phyloP scores from a whole-genome alignment of 2,113 vertebrate genomes.

The Salvelinus sp. region DNA sequence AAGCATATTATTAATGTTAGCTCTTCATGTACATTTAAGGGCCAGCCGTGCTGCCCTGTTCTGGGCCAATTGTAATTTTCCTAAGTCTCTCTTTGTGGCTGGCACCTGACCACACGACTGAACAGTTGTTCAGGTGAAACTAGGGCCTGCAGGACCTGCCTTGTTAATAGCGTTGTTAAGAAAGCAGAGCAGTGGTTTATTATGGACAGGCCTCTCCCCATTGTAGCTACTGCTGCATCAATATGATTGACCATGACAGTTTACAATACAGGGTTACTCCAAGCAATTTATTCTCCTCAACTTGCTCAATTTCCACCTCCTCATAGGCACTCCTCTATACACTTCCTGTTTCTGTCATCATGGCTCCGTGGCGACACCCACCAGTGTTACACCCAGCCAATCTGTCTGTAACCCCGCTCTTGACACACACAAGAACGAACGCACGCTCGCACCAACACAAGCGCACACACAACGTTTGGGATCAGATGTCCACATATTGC shows the following conservation, averaged over 20 bases:
- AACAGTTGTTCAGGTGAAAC: too few species aligned
- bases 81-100: slow-evolving; percentile 1
- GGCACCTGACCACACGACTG: neutral
- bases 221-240: too few species aligned
- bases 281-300: too few species aligned
- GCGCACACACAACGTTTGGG: slow-evolving; percentile 5
- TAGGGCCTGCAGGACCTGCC: too few species aligned
- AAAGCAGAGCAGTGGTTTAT: too few species aligned
- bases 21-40: too few species aligned
- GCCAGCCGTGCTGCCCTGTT: too few species aligned
- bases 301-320: slow-evolving; percentile 4
- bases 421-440: slow-evolving; percentile 16
- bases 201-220: too few species aligned
- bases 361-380: neutral
- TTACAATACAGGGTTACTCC: too few species aligned
- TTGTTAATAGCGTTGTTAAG: too few species aligned
- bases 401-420: slow-evolving; percentile 33
- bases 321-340: slow-evolving; percentile 2
- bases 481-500: slow-evolving; percentile 48
- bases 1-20: too few species aligned
- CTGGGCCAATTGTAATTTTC: too few species aligned
- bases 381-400: slow-evolving; percentile 17
- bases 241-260: neutral
- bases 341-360: slow-evolving; percentile 42
- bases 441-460: neutral